Evolutionary conservation across 2,113 vertebrate genomes (phyloP).

Genomic region (Camelus bactrianus): DNA sequence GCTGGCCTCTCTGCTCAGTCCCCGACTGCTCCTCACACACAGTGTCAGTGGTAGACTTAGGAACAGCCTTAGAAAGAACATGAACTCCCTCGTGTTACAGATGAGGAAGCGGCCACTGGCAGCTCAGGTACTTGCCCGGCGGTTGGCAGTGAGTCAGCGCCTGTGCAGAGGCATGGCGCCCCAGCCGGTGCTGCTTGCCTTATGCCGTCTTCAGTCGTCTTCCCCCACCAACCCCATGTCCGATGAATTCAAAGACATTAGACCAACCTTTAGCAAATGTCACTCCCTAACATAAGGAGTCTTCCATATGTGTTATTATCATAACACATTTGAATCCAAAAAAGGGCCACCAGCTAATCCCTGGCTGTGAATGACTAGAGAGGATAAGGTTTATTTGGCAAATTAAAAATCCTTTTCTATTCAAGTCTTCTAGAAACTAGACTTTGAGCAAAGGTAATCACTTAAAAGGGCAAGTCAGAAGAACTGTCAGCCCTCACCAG

Average conservation of each 20-base stretch:
- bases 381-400: conserved; percentile 44
- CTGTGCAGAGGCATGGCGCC: background rate
- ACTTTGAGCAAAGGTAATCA: conserved; percentile 46
- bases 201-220: background rate
- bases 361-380: background rate
- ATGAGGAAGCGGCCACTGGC: background rate
- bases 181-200: background rate
- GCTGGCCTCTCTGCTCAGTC: background rate
- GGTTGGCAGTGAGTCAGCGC: background rate
- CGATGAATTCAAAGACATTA: background rate
- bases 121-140: background rate
- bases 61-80: background rate
- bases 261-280: background rate
- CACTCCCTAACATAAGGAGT: background rate
- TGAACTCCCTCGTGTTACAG: background rate
- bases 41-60: background rate
- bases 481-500: background rate
- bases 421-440: background rate
- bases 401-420: background rate
- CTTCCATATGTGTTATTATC: background rate
- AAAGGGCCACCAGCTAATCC: background rate
- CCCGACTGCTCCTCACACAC: background rate
- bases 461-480: conserved; percentile 57
- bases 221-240: background rate
- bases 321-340: conserved; percentile 1